phyloP scores from a whole-genome alignment of 2,888 invertebrate species.

The Drosophila lacicola region DNA sequence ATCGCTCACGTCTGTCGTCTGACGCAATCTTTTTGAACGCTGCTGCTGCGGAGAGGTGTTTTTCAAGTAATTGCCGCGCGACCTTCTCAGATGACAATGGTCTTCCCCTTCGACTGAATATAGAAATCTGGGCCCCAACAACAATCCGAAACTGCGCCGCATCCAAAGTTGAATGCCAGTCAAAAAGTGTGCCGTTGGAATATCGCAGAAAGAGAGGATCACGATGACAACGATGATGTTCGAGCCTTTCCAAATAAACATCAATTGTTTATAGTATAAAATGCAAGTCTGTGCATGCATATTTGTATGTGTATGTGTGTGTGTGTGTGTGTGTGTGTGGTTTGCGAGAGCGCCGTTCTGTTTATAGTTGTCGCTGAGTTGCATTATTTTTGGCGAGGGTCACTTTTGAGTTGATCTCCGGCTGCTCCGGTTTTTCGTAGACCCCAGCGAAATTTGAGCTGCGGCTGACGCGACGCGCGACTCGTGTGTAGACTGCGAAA shows the following conservation, averaged over 20 bases:
- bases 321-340: conserved; percentile 8
- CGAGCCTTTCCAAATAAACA: conserved; percentile 69
- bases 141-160: conserved; percentile 59
- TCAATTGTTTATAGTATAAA: conserved; percentile 67
- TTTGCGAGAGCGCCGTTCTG: conserved; percentile 9
- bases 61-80: conserved; percentile 62
- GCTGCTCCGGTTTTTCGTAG: conserved; percentile 53
- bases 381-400: conserved; percentile 72
- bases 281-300: background rate
- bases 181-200: conserved; percentile 52
- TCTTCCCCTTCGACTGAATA: conserved; percentile 39
- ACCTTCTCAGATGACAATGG: conserved; percentile 75
- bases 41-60: conserved; percentile 47
- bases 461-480: conserved; percentile 49
- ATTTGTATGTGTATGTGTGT: conserved; percentile 2
- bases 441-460: conserved; percentile 64
- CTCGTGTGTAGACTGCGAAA: conserved; percentile 36
- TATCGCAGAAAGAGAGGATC: conserved; percentile 12
- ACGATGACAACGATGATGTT: conserved; percentile 16
- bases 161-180: conserved; percentile 67
- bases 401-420: conserved; percentile 37
- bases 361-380: conserved; percentile 62
- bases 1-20: conserved; percentile 55
- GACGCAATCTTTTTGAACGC: conserved; percentile 60
- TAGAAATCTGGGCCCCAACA: conserved; percentile 14